Evolutionary conservation across 2,797 vertebrate species (phyloP).

Genomic region (Takifugu ocellatus): DNA sequence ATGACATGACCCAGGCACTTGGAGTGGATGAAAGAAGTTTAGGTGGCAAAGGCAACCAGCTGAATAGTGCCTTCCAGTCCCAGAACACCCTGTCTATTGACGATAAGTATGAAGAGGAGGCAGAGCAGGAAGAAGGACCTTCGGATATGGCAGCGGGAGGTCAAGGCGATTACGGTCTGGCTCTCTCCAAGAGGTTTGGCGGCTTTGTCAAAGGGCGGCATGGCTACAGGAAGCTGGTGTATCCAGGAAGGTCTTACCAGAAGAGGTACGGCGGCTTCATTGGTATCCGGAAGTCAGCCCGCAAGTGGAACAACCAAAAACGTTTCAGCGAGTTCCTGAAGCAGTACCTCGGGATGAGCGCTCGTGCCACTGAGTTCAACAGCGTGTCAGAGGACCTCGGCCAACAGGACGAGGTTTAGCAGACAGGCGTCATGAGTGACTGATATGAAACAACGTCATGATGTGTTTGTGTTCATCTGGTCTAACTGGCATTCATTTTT

Average conservation of each 20-base stretch:
- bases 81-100: conserved; percentile 52
- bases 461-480: conserved; percentile 41
- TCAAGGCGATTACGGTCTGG: conserved; percentile 53
- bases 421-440: conserved; percentile 7
- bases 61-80: no score
- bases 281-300: conserved; percentile 91
- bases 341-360: conserved; percentile 92
- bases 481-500: conserved; percentile 9
- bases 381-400: conserved; percentile 75
- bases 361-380: conserved; percentile 84
- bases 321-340: conserved; percentile 94
- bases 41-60: no score
- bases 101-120: conserved; percentile 57
- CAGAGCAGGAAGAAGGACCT: conserved; percentile 41
- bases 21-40: conserved; percentile 55
- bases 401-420: conserved; percentile 80
- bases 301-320: conserved; percentile 98
- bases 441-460: conserved; percentile 25
- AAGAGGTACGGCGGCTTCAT: conserved; percentile 95
- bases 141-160: conserved; percentile 36
- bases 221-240: conserved; percentile 73
- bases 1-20: conserved; percentile 64
- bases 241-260: conserved; percentile 81
- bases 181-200: conserved; percentile 76
- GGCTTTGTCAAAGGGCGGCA: conserved; percentile 79